These are phyloP conservation scores for Erebia ligea DNA, from an alignment of 2,888 invertebrate species.

Conservation along the genomic window DNA sequence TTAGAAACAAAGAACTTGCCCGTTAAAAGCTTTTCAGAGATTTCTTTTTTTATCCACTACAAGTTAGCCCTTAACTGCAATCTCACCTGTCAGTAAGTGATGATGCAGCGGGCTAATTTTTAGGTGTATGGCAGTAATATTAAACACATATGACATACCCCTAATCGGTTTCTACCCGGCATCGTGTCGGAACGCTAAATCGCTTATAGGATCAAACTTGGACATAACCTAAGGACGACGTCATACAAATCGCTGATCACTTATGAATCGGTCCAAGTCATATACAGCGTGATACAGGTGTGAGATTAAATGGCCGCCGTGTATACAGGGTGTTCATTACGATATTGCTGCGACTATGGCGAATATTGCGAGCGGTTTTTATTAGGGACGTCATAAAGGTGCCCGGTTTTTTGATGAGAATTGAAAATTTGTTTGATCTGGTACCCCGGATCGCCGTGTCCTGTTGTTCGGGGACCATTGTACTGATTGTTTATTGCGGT, in stretches of 20 bases:
- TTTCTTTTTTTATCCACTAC: no score
- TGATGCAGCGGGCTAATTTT: no score
- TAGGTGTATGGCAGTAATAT: no score
- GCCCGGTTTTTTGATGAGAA: constrained; percentile 79
- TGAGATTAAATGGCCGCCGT: constrained; percentile 80
- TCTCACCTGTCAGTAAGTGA: no score
- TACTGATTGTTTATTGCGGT: constrained; percentile 62
- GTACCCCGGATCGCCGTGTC: constrained; percentile 30
- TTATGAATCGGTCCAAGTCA: constrained; percentile 42
- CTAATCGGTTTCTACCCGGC: no score
- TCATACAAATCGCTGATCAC: constrained; percentile 28
- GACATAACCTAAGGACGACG: no score
- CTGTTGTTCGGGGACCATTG: constrained; percentile 45
- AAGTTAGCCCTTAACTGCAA: no score
- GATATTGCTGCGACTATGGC: constrained; percentile 77
- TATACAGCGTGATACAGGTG: constrained; percentile 79
- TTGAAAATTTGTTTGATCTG: constrained; percentile 79
- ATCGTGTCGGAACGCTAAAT: no score
- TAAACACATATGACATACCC: no score
- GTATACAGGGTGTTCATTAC: constrained; percentile 82
- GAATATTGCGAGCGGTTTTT: constrained; percentile 76
- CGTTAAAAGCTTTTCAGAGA: no score
- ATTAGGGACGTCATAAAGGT: constrained; percentile 77
- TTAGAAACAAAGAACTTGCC: no score
- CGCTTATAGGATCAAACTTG: no score